A percentile compares a stretch with the other conserved stretches of the same genome.
Conservation (phyloP, 2,797 vertebrate species). For the Ceryle rudis region DNA sequence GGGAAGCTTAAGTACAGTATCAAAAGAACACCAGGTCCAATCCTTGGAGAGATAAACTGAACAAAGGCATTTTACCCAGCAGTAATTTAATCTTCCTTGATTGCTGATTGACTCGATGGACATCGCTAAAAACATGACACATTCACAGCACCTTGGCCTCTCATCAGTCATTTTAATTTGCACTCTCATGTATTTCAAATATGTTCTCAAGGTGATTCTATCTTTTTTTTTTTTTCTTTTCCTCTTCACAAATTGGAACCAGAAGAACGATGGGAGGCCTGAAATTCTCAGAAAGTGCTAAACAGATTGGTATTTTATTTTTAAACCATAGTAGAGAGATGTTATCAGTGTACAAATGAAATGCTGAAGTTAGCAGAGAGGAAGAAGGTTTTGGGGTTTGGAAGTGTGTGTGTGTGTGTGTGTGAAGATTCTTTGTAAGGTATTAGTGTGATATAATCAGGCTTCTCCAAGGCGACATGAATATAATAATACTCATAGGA, state of each 20-base stretch:
- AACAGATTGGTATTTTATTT: neutral
- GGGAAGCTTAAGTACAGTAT: neutral
- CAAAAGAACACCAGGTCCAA: neutral
- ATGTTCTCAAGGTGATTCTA: conserved; percentile 16
- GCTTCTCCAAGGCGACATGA: neutral
- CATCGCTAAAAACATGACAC: neutral
- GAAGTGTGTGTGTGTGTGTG: too few species aligned
- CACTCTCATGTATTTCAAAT: neutral
- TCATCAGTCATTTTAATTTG: conserved; percentile 40
- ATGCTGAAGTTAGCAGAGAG: neutral
- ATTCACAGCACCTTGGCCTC: neutral
- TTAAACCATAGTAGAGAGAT: neutral
- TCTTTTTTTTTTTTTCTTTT: neutral
- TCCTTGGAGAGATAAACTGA: neutral
- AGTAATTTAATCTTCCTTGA: conserved; percentile 7
- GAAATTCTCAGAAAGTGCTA: conserved; percentile 2
- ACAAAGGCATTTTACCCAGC: neutral
- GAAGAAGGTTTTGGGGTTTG: neutral
- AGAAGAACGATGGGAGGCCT: neutral
- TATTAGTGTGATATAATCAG: neutral
- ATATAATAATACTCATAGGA: neutral
- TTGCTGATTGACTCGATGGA: neutral
- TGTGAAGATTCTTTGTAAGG: neutral
- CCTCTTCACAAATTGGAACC: neutral
- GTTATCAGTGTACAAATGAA: neutral